Evolutionary conservation across 2,888 invertebrate genomes (phyloP).

Genomic region (Tetheella fluctuosa): DNA sequence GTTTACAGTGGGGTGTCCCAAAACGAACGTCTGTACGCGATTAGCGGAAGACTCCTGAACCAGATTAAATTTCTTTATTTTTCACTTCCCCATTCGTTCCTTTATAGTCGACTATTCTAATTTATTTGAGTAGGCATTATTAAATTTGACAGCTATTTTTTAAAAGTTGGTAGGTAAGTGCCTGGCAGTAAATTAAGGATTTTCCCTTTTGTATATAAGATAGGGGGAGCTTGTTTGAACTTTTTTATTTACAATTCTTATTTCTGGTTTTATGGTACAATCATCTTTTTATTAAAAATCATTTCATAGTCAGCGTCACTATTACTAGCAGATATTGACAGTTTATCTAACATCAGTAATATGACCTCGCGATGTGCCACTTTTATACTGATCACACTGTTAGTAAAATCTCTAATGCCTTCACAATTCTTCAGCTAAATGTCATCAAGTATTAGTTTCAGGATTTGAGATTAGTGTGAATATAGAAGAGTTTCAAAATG

Average conservation of each 20-base stretch:
- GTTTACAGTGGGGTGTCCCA: slow-evolving; percentile 32
- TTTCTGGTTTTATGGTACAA: not conserved
- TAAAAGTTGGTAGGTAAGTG: not conserved
- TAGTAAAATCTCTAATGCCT: too few species aligned
- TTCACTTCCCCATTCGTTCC: slow-evolving; percentile 41
- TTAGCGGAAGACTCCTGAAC: slow-evolving; percentile 53
- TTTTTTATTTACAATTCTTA: not conserved
- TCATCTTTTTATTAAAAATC: too few species aligned
- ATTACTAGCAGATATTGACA: too few species aligned
- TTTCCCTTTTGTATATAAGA: not conserved
- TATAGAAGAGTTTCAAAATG: not conserved
- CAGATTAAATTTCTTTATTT: slow-evolving; percentile 61
- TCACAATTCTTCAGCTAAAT: too few species aligned
- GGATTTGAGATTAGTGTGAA: too few species aligned
- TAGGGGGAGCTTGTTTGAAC: not conserved
- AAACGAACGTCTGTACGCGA: slow-evolving; percentile 57
- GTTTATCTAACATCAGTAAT: too few species aligned
- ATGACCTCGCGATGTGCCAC: too few species aligned
- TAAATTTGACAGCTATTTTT: slow-evolving; percentile 37
- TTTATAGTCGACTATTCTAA: slow-evolving; percentile 47
- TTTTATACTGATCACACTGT: too few species aligned
- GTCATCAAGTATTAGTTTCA: too few species aligned
- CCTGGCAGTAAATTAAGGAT: slow-evolving; percentile 1
- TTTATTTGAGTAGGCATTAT: slow-evolving; percentile 51
- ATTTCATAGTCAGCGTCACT: too few species aligned